Conservation (phyloP, 2,888 invertebrate species). For the Coronaproctus castanopsis region DNA sequence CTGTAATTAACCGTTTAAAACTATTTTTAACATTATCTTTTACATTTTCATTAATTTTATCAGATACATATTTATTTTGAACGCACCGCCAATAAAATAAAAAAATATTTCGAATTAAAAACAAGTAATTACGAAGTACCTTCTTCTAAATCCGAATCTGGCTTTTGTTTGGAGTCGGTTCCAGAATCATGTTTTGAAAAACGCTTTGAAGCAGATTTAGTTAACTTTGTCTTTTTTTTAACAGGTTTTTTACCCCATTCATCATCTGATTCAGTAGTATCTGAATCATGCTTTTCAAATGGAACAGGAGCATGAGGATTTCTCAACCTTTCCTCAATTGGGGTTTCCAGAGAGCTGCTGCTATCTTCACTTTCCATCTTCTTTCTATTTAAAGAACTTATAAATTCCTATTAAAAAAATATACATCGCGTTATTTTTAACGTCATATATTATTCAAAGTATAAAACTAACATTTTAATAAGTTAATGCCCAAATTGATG, state of each 20-base stretch:
- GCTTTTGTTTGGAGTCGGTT: not conserved
- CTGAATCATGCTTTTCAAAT: not conserved
- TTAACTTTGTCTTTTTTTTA: not conserved
- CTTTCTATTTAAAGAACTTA: not conserved
- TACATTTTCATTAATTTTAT: no score
- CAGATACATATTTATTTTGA: no score
- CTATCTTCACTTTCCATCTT: not conserved
- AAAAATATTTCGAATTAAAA: no score
- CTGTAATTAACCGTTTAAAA: no score
- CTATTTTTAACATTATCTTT: no score
- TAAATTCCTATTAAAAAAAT: slow-evolving; percentile 5
- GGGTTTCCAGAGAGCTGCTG: not conserved
- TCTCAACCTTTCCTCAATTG: not conserved
- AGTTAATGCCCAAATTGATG: no score
- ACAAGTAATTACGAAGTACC: no score
- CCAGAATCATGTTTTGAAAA: not conserved
- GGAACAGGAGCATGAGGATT: not conserved
- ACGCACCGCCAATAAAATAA: no score
- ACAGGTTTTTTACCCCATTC: not conserved
- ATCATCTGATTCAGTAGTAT: not conserved
- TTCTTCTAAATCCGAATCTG: slow-evolving; percentile 5
- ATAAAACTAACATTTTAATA: not conserved
- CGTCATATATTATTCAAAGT: not conserved
- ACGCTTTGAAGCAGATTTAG: not conserved
- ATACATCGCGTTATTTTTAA: not conserved